phyloP scores from a whole-genome alignment of 92 coral and sea anemone genomes.

The Bergia sp. region DNA sequence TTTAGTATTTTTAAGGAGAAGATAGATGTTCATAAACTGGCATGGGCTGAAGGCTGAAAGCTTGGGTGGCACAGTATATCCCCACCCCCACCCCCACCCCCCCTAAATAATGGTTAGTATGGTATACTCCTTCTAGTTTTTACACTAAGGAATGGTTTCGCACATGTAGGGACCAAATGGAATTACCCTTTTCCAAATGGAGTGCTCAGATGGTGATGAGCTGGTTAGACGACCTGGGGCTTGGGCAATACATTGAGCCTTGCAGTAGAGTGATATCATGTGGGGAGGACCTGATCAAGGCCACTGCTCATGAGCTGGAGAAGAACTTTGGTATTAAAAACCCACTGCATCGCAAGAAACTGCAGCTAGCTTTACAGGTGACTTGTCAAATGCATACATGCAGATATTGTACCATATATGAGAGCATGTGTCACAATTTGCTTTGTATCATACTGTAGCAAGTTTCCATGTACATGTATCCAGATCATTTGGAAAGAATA shows the following conservation, averaged over 20 bases:
- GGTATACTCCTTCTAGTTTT: too few relatives aligned
- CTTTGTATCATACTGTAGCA: background rate
- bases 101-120: too few relatives aligned
- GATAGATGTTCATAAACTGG: too few relatives aligned
- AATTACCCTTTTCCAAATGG: slow-evolving; percentile 92
- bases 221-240: slow-evolving; percentile 96
- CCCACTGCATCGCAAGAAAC: slow-evolving; percentile 92
- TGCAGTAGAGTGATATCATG: slow-evolving; percentile 67
- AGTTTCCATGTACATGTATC: too few relatives aligned
- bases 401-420: background rate
- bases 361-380: slow-evolving; percentile 94
- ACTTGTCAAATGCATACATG: background rate
- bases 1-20: too few relatives aligned
- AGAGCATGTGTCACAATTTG: background rate
- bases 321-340: slow-evolving; percentile 80
- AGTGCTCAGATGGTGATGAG: slow-evolving; percentile 90
- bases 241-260: slow-evolving; percentile 75
- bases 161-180: slow-evolving; percentile 74
- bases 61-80: too few relatives aligned
- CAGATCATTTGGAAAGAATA: too few relatives aligned
- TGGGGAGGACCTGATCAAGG: slow-evolving; percentile 89
- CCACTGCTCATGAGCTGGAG: slow-evolving; percentile 87
- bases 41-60: too few relatives aligned
- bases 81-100: too few relatives aligned
- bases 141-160: too few relatives aligned